Percentiles rank a stretch among this genome's conserved stretches.
Conservation (phyloP, 2,888 invertebrate genomes). For the Dicyrtomina minuta region DNA sequence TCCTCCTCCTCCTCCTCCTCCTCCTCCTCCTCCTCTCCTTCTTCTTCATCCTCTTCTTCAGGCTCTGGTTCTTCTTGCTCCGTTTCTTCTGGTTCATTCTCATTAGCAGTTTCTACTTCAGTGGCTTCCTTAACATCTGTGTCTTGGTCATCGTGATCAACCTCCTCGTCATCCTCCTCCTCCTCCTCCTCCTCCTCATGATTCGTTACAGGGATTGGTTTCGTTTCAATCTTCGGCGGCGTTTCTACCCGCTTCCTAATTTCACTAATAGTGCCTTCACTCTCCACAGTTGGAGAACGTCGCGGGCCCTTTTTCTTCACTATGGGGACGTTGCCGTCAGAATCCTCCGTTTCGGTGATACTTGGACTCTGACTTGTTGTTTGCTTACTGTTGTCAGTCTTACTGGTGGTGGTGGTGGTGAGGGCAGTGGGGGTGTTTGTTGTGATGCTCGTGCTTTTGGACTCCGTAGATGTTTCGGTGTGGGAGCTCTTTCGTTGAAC, state of each 20-base stretch:
- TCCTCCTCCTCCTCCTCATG: slow-evolving; percentile 55
- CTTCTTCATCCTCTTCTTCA: neutral
- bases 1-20: slow-evolving; percentile 6
- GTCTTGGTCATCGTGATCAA: slow-evolving; percentile 35
- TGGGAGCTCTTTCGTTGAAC: neutral
- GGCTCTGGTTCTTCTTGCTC: slow-evolving; percentile 56
- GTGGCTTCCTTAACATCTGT: slow-evolving; percentile 47
- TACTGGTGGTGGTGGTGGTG: slow-evolving; percentile 36
- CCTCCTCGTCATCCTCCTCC: slow-evolving; percentile 17
- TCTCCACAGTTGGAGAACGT: slow-evolving; percentile 36
- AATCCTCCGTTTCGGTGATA: slow-evolving; percentile 6
- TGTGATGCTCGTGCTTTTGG: too few species aligned
- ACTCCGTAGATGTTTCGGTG: neutral
- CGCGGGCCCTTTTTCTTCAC: slow-evolving; percentile 30
- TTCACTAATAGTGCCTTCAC: slow-evolving; percentile 18
- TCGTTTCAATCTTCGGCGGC: slow-evolving; percentile 43
- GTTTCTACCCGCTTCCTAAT: slow-evolving; percentile 31
- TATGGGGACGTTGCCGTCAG: slow-evolving; percentile 46
- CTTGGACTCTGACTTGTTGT: too few species aligned
- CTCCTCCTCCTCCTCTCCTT: slow-evolving; percentile 18
- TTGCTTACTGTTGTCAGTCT: too few species aligned
- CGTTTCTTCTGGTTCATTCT: slow-evolving; percentile 61
- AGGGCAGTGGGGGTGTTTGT: slow-evolving; percentile 3
- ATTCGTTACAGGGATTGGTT: neutral
- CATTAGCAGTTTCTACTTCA: slow-evolving; percentile 58